phyloP scores from a whole-genome alignment of 2,113 vertebrate genomes.

The Macroglossus sobrinus region DNA sequence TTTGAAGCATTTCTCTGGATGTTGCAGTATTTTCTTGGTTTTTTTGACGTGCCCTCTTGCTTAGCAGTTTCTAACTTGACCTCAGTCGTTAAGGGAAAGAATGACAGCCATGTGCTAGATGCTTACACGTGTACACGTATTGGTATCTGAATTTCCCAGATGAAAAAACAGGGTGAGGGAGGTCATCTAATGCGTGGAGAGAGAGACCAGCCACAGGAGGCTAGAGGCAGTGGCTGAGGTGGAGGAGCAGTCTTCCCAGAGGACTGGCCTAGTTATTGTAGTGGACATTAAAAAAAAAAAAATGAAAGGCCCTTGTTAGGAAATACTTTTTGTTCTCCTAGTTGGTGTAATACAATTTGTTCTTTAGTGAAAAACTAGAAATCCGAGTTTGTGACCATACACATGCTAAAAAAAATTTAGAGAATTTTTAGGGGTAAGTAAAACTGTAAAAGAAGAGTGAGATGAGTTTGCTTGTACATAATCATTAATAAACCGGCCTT shows the following conservation, averaged over 20 bases:
- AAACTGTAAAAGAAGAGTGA: background rate
- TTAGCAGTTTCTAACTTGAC: background rate
- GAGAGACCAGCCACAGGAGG: background rate
- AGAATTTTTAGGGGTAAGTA: background rate
- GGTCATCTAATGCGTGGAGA: background rate
- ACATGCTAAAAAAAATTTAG: background rate
- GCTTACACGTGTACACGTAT: background rate
- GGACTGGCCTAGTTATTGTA: background rate
- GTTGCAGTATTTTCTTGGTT: background rate
- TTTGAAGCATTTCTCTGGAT: background rate
- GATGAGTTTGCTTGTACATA: background rate
- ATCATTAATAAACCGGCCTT: background rate
- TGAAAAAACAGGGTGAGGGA: background rate
- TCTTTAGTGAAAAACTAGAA: background rate
- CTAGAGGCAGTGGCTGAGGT: background rate
- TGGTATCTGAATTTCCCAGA: background rate
- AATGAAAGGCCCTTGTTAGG: background rate
- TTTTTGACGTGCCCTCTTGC: background rate
- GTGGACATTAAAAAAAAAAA: background rate
- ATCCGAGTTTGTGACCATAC: background rate
- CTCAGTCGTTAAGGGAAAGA: background rate
- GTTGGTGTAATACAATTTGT: background rate
- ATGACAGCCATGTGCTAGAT: background rate
- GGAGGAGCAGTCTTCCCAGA: background rate
- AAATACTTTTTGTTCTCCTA: background rate